Evolutionary conservation across 1,140 invertebrate species (phyloP).

Genomic region (Pseudomyrmex pallidus): DNA sequence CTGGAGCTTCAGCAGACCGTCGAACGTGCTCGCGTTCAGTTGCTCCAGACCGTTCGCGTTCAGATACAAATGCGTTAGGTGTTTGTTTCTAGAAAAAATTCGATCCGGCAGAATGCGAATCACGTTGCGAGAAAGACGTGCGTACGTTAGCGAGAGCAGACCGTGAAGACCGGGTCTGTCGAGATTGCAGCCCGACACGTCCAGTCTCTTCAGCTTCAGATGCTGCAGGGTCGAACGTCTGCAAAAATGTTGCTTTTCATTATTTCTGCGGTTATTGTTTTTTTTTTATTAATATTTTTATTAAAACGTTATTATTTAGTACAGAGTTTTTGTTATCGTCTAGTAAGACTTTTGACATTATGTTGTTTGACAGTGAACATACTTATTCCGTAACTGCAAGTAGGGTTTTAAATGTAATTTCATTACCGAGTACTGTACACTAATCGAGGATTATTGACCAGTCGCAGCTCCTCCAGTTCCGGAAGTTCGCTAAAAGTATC

Average conservation of each 20-base stretch:
- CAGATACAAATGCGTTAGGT: conserved; percentile 87
- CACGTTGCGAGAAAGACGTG: conserved; percentile 87
- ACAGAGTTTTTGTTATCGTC: background rate
- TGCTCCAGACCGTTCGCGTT: conserved; percentile 87
- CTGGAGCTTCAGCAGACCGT: conserved; percentile 83
- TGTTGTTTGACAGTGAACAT: conserved; percentile 6
- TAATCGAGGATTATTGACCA: conserved; percentile 78
- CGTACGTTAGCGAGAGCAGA: conserved; percentile 86
- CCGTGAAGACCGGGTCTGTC: conserved; percentile 87
- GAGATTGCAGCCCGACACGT: conserved; percentile 88
- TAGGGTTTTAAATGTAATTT: background rate
- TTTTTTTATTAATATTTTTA: background rate
- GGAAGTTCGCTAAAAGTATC: conserved; percentile 77
- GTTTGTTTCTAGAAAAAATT: conserved; percentile 87
- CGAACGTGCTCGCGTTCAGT: conserved; percentile 82
- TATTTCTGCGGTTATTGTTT: background rate
- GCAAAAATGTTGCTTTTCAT: conserved; percentile 53
- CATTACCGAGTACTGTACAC: conserved; percentile 78
- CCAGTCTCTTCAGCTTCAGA: conserved; percentile 85
- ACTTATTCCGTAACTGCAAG: no score
- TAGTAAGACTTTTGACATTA: background rate
- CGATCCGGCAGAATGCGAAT: conserved; percentile 85
- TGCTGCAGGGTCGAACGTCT: conserved; percentile 83
- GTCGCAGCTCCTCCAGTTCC: conserved; percentile 75
- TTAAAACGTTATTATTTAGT: background rate